Evolutionary conservation across 2,113 vertebrate genomes (phyloP), one percentile per base, ranked within the genome.

Genomic region (human): DNA sequence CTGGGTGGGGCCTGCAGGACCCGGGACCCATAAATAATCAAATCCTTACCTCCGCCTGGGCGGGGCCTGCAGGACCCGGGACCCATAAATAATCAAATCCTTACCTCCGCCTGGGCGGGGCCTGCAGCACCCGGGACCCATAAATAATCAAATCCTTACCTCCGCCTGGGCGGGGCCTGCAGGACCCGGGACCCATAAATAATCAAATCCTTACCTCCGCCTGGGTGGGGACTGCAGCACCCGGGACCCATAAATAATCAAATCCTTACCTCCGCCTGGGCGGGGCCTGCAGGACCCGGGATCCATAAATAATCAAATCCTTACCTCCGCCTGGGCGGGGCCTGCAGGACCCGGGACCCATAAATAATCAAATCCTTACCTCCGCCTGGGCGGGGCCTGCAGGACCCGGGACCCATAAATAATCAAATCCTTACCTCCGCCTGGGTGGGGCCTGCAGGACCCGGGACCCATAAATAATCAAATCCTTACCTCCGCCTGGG

Each of bases 171-270:
- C 5, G 66, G 17, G 7, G 32, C 16, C 66, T 70, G 7, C 66
- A n/a, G 66, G 3, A 38, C 3, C 38, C 38, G 3, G 38, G 38
- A 38, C 38, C 38, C 38, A 38, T 38, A 38, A 38, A 55, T 55
- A 40, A 55, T 55, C 52, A 18, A 55, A 7, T 6, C 18, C 40
- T 55, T 55, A 20, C 20, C 52, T 55, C 52, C 6, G 52, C 52
- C 52, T 55, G 1, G 17, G 52, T 5, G 66, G 17, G 7, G 32
- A 7, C 66, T 70, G 7, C 66, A n/a, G 66, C 35, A 38, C 66
- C 6, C 3, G 2, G 16, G 32, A 68, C 66, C 0, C 2, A 30
- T 0, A 68, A 35, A n/a, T 70, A 0, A n/a, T n/a, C 17, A 70
- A n/a, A 70, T 0, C 32, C 18, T 25, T 12, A 23, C 23, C 70